A percentile compares a stretch with the other conserved stretches of the same genome.
Evolutionary conservation across 2,888 invertebrate genomes (phyloP).

Genomic region (Yponomeuta cagnagella): DNA sequence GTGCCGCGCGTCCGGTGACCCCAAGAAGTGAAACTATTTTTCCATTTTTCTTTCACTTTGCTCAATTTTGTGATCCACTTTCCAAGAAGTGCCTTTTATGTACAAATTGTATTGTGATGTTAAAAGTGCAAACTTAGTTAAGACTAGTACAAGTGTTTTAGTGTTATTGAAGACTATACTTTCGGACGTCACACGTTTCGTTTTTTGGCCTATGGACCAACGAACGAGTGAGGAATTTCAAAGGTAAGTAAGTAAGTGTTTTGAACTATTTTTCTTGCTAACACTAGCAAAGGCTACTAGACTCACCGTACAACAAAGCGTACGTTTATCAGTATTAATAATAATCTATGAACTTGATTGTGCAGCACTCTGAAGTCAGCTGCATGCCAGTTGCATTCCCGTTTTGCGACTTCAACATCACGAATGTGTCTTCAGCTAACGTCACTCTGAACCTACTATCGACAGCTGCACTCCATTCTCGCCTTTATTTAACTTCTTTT

Average conservation of each 20-base stretch:
- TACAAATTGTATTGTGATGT: slow-evolving; percentile 65
- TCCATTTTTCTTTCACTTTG: slow-evolving; percentile 40
- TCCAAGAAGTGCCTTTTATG: slow-evolving; percentile 56
- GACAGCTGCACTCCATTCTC: slow-evolving; percentile 16
- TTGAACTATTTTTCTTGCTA: slow-evolving; percentile 4
- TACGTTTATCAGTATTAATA: slow-evolving; percentile 12
- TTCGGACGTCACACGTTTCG: slow-evolving; percentile 27
- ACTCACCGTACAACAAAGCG: slow-evolving; percentile 1
- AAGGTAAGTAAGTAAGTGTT: slow-evolving; percentile 63
- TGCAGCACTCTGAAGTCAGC: slow-evolving; percentile 47
- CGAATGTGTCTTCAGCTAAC: slow-evolving; percentile 33
- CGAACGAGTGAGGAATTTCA: slow-evolving; percentile 38
- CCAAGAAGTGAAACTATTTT: slow-evolving; percentile 52
- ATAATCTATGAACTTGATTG: slow-evolving; percentile 74
- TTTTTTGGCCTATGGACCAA: slow-evolving; percentile 48
- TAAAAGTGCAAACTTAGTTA: slow-evolving; percentile 59
- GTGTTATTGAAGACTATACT: slow-evolving; percentile 40
- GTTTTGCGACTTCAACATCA: slow-evolving; percentile 51
- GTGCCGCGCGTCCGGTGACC: slow-evolving; percentile 51
- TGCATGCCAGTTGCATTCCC: slow-evolving; percentile 55
- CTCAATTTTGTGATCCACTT: slow-evolving; percentile 69
- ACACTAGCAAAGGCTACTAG: not conserved
- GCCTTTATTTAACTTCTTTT: slow-evolving; percentile 26
- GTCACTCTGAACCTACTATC: not conserved
- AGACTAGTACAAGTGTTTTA: slow-evolving; percentile 33